phyloP scores from a whole-genome alignment of 2,797 vertebrate genomes.

The Centroberyx gerrardi region DNA sequence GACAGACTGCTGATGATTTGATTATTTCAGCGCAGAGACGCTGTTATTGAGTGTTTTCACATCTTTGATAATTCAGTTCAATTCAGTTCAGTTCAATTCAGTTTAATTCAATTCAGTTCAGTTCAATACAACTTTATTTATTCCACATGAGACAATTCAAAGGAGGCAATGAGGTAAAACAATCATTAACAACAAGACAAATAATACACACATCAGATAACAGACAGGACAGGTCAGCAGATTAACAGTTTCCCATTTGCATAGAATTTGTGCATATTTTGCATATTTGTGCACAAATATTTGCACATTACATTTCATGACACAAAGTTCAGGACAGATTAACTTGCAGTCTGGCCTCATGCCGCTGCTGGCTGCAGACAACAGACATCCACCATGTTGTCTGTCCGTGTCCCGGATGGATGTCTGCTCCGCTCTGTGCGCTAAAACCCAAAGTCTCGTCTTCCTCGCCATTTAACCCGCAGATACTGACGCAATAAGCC shows the following conservation, averaged over 20 bases:
- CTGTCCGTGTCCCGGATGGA: slow-evolving; percentile 8
- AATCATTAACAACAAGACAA: too few species aligned
- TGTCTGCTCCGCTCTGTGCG: slow-evolving; percentile 12
- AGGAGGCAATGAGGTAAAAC: too few species aligned
- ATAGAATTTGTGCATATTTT: not conserved
- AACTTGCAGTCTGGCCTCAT: not conserved
- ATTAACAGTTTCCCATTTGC: not conserved
- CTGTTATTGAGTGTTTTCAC: too few species aligned
- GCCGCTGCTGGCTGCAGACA: not conserved
- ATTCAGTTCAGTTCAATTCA: too few species aligned
- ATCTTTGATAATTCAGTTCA: too few species aligned
- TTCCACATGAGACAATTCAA: too few species aligned
- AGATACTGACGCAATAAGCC: not conserved
- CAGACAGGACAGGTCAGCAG: not conserved
- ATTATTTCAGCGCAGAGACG: too few species aligned
- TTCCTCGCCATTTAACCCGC: not conserved
- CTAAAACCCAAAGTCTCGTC: not conserved
- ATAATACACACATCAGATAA: too few species aligned
- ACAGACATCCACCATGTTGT: slow-evolving; percentile 40
- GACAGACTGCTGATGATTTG: too few species aligned
- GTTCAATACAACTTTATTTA: too few species aligned
- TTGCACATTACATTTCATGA: not conserved
- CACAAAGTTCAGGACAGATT: not conserved
- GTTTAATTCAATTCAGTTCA: too few species aligned
- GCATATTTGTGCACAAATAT: not conserved